phyloP scores from a whole-genome alignment of 2,113 vertebrate genomes.

The Pongo abelii region DNA sequence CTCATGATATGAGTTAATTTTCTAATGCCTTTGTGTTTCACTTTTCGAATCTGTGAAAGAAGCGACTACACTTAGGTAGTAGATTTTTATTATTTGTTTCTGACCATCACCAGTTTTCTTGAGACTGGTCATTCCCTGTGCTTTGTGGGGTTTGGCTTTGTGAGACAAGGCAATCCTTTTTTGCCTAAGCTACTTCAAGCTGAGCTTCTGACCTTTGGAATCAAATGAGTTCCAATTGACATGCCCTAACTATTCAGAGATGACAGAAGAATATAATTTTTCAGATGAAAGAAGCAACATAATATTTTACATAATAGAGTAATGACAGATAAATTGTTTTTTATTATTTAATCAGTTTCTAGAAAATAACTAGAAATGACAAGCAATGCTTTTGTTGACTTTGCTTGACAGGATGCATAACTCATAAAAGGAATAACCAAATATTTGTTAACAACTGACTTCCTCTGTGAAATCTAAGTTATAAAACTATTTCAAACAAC shows the following conservation, averaged over 20 bases:
- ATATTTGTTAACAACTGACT: constrained; percentile 26
- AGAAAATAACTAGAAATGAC: constrained; percentile 44
- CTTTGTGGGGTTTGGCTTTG: neutral
- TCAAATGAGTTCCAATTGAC: neutral
- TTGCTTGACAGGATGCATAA: neutral
- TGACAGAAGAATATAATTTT: neutral
- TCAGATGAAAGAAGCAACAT: neutral
- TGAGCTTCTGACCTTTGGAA: neutral
- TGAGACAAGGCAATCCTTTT: neutral
- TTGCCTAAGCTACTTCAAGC: neutral
- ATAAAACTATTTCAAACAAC: constrained; percentile 21
- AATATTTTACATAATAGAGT: neutral
- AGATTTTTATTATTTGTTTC: neutral
- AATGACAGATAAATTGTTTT: neutral
- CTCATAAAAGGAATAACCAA: neutral
- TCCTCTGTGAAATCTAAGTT: constrained; percentile 3
- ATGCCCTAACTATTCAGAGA: neutral
- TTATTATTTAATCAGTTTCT: neutral
- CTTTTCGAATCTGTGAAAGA: neutral
- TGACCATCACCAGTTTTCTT: neutral
- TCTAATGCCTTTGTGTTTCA: neutral
- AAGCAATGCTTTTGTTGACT: neutral
- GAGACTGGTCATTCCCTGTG: neutral
- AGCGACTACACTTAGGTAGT: neutral
- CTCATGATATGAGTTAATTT: neutral